Base-by-base conservation (phyloP, 2,113 vertebrate species). In the Hemibagrus wyckioides region DNA sequence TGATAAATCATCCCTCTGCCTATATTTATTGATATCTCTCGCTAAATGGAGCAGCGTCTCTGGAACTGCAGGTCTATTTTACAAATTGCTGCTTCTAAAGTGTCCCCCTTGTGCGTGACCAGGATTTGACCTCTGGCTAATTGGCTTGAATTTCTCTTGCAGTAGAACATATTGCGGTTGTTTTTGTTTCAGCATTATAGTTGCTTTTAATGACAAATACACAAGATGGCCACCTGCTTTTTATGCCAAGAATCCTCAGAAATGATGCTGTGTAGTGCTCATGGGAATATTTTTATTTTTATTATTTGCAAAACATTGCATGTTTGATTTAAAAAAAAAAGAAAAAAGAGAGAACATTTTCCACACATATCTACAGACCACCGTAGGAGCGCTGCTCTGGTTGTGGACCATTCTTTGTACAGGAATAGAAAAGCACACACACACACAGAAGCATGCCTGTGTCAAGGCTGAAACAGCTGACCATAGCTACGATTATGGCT, bases 1-100 rank as follows among this genome's bases (percentile, higher is more conserved):
- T 91, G 75, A 84, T 87, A 90, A 88, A 92, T 91, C 82, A 88
- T 44, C 63, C 67, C 84, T 30, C 8, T 33, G 52, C 44, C 48
- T 82, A n/a, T 44, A 83, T 91, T 91, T 90, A 93, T 92, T 88
- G 90, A 92, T 93, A 77, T 73, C n/a, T 30, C 56, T 41, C 59
- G 39, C 63, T 83, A 84, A 86, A 73, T 76, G 54, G 50, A 88
- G 39, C 85, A 44, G 36, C 7, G 30, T 86, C 23, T 84, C 69
- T 11, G 21, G 44, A 80, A 80, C 56, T 15, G 73, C 56, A 57
- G 65, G 48, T 67, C 63, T 52, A 84, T 86, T 88, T 81, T 80
- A 13, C n/a, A 85, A 84, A 80, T 75, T 83, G 87, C 14, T 4
- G 61, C 69, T 61, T 71, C 44, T 39, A 86, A n/a, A 84, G 65